phyloP scores from a whole-genome alignment of 1,140 invertebrate genomes.

The Drosophila insularis region DNA sequence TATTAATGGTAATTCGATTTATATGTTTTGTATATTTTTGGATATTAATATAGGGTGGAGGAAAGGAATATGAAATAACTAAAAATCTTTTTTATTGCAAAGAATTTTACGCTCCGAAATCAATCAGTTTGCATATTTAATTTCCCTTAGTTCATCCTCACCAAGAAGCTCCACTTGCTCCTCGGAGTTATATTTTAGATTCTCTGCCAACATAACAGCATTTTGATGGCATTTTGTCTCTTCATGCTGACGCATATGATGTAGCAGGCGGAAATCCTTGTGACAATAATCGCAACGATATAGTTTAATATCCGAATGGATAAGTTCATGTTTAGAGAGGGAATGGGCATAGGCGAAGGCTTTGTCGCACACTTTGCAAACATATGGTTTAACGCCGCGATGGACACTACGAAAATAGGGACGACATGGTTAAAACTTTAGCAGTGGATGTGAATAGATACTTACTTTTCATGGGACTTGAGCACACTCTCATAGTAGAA shows the following conservation, averaged over 20 bases:
- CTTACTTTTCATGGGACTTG: conserved; percentile 75
- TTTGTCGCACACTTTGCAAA: conserved; percentile 75
- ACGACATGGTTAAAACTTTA: background rate
- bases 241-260: conserved; percentile 79
- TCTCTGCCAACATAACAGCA: conserved; percentile 64
- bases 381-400: conserved; percentile 73
- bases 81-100: background rate
- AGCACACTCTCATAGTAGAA: conserved; percentile 79
- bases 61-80: background rate
- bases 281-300: conserved; percentile 74
- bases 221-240: conserved; percentile 76
- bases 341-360: conserved; percentile 75
- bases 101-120: background rate
- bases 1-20: background rate
- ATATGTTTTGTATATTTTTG: background rate
- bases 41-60: background rate
- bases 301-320: conserved; percentile 73
- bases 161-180: conserved; percentile 46
- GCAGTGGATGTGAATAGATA: background rate
- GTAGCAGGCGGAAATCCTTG: conserved; percentile 75
- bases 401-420: conserved; percentile 54
- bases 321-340: conserved; percentile 73
- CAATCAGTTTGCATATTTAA: background rate
- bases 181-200: conserved; percentile 43
- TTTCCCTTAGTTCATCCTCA: conserved; percentile 31